phyloP scores from a whole-genome alignment of 2,113 vertebrate species.

The Morone saxatilis region DNA sequence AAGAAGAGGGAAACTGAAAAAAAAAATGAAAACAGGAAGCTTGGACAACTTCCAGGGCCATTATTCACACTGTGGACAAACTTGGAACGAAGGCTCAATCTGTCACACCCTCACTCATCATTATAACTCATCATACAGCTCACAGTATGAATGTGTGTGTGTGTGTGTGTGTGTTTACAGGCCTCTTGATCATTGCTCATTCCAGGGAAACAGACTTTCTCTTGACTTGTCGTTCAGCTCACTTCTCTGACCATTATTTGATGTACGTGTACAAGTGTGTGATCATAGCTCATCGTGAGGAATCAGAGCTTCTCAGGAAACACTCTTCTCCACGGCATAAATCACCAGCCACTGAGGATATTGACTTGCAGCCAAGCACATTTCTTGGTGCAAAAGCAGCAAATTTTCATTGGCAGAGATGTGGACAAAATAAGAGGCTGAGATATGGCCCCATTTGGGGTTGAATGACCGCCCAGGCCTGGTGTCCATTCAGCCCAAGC shows the following conservation, averaged over 20 bases:
- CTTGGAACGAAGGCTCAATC: constrained; percentile 44
- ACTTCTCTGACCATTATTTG: constrained; percentile 32
- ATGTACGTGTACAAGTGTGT: constrained; percentile 13
- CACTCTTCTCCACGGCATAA: constrained; percentile 17
- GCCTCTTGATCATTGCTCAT: constrained; percentile 40
- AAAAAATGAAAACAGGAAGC: neutral
- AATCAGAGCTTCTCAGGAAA: constrained; percentile 30
- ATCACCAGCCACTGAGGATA: constrained; percentile 22
- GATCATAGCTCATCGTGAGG: constrained; percentile 38
- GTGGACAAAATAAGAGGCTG: constrained; percentile 2
- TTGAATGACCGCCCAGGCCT: constrained; percentile 18
- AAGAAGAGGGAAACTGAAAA: neutral
- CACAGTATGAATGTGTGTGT: constrained; percentile 7
- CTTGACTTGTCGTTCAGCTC: constrained; percentile 17
- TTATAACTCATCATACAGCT: constrained; percentile 37
- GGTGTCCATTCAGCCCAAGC: neutral
- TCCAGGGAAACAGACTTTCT: constrained; percentile 21
- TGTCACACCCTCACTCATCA: constrained; percentile 48
- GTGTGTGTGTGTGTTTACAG: neutral
- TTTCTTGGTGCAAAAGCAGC: constrained; percentile 31
- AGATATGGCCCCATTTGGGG: constrained; percentile 4
- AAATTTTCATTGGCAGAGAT: constrained; percentile 18
- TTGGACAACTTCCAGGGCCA: constrained; percentile 42
- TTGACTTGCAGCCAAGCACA: constrained; percentile 24
- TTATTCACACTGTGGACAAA: constrained; percentile 50